Evolutionary conservation across 1,140 invertebrate species (phyloP).

Genomic region (Papilio helenus): DNA sequence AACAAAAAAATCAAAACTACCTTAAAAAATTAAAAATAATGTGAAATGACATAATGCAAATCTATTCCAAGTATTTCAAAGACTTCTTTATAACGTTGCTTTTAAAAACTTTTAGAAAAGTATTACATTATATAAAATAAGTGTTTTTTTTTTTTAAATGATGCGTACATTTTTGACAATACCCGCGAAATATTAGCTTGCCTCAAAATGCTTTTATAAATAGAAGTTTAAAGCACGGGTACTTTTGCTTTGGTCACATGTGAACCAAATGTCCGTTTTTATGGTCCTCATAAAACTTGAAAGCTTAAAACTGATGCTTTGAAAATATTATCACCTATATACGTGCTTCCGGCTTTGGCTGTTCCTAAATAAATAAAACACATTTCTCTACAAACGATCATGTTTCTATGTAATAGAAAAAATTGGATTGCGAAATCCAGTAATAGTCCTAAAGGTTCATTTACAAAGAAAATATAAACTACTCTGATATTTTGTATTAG

Average conservation of each 20-base stretch:
- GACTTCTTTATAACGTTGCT: too few relatives aligned
- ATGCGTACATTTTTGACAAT: not conserved
- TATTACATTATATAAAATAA: not conserved
- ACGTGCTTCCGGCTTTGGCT: not conserved
- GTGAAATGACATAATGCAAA: too few relatives aligned
- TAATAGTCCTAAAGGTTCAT: not conserved
- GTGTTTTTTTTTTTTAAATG: not conserved
- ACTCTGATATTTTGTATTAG: not conserved
- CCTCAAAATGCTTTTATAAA: conserved; percentile 25
- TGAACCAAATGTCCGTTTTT: conserved; percentile 35
- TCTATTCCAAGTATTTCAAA: too few relatives aligned
- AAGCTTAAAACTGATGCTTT: conserved; percentile 29
- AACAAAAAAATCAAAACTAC: not conserved
- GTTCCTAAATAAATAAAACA: not conserved
- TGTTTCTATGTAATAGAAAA: not conserved
- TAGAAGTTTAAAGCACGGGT: conserved; percentile 28
- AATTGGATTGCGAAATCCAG: not conserved
- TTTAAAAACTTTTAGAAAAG: not conserved
- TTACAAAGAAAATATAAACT: not conserved
- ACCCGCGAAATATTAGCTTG: not conserved
- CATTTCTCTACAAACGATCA: not conserved
- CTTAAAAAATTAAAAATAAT: too few relatives aligned
- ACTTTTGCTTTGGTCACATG: conserved; percentile 35
- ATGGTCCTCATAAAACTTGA: conserved; percentile 26
- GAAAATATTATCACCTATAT: conserved; percentile 34